A percentile compares a stretch with the other conserved stretches of the same genome.
Evolutionary conservation across 2,113 vertebrate genomes (phyloP).

Genomic region (Tiliqua scincoides): DNA sequence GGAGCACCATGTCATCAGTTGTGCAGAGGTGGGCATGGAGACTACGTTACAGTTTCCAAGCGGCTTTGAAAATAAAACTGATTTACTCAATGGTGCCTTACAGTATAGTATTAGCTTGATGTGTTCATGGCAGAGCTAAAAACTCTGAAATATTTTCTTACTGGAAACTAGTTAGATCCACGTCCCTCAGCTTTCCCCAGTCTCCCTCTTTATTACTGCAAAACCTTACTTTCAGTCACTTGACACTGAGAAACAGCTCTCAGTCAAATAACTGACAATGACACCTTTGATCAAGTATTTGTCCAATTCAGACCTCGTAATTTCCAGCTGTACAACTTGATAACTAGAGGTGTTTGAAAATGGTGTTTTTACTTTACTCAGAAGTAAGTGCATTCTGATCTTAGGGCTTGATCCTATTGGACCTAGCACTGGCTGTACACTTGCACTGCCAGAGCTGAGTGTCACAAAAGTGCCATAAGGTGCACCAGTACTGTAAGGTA

Average conservation of each 20-base stretch:
- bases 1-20: too few relatives aligned
- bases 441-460: too few relatives aligned
- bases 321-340: not conserved
- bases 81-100: not conserved
- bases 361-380: too few relatives aligned
- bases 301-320: not conserved
- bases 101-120: not conserved
- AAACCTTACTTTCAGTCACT: not conserved
- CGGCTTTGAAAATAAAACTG: not conserved
- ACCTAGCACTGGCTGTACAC: too few relatives aligned
- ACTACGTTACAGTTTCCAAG: not conserved
- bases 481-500: too few relatives aligned
- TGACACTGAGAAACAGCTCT: not conserved
- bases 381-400: too few relatives aligned
- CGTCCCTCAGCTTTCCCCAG: not conserved
- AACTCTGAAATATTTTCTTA: slow-evolving; percentile 3
- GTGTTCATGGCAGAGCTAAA: not conserved
- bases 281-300: not conserved
- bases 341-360: too few relatives aligned
- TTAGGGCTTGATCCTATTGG: too few relatives aligned
- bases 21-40: too few relatives aligned
- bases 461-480: too few relatives aligned
- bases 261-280: not conserved
- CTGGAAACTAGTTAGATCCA: not conserved
- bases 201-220: not conserved